phyloP scores from a whole-genome alignment of 2,113 vertebrate genomes.

The Daphoenositta chrysoptera region DNA sequence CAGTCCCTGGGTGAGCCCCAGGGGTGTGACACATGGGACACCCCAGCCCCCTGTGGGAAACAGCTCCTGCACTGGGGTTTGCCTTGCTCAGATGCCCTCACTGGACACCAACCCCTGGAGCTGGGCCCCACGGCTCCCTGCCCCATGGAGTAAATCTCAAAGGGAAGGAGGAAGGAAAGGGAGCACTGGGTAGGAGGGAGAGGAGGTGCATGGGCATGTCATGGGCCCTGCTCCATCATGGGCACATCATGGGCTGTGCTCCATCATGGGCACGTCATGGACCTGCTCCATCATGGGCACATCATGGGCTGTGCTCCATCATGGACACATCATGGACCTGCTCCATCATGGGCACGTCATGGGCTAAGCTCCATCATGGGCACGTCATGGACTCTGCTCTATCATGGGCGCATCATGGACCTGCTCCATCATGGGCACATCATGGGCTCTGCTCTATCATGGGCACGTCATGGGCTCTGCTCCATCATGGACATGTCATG shows the following conservation, averaged over 20 bases:
- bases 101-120: rapidly evolving
- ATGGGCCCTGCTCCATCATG: not conserved
- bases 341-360: not conserved
- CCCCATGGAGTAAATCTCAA: not conserved
- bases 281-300: too few species aligned
- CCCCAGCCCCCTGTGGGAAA: rapidly evolving
- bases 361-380: not conserved
- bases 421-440: not conserved
- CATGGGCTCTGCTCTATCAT: not conserved
- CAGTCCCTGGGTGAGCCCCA: not conserved
- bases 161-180: not conserved
- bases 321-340: too few species aligned
- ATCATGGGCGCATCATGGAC: not conserved
- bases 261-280: not conserved
- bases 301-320: not conserved
- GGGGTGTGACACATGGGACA: not conserved
- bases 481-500: too few species aligned
- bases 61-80: not conserved
- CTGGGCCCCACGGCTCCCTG: not conserved
- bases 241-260: not conserved
- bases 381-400: not conserved
- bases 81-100: rapidly evolving
- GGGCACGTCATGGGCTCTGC: too few species aligned
- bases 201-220: not conserved
- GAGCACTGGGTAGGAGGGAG: not conserved